Base-by-base conservation (phyloP, 1,140 invertebrate genomes). In the Antheraea mylitta region DNA sequence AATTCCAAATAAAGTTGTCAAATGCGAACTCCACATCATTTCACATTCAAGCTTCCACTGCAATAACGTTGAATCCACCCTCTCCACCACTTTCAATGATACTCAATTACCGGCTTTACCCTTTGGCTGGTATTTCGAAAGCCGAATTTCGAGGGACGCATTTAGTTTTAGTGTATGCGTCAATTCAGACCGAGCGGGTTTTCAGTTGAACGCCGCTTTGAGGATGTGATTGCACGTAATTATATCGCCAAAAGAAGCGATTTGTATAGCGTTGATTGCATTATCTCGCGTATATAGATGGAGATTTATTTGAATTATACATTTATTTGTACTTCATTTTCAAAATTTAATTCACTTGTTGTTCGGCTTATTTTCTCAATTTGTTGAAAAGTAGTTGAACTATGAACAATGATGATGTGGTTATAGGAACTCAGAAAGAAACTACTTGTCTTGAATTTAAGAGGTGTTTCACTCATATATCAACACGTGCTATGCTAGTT, bases 131-230 rank as follows among this genome's bases (percentile, higher is more conserved):
- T 53, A 53, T 53, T 53, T 16, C 1, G 45, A 53, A 53, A 53
- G 45, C 45, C 16, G 45, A 16, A 53, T 53, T 53, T 53, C 45
- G 45, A 53, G 45, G 45, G 45, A 53, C 45, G 45, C 16, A 16
- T 53, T 53, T 53, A 53, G 45, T 53, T 53, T 53, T 53, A 53
- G 45, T 53, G 45, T 53, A 53, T 53, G 45, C 45, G 45, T 53
- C 45, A 16, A 53, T 53, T 53, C 45, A 7, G 45, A 53, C 7
- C 45, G 4, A 16, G 45, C 45, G 45, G 45, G 45, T 13, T 53
- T 53, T 53, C 10, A 53, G 45, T 53, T 6, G 16, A 53, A 53
- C 13, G 10, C 45, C 16, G 45, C 45, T 53, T 53, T 53, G 45
- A 53, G 45, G 16, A 13, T n/a, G 11, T 53, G 11, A 16, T 53